Percentiles rank a stretch among this genome's conserved stretches.
phyloP scores from a whole-genome alignment of 2,888 invertebrate genomes.

The Lutraria lutraria region DNA sequence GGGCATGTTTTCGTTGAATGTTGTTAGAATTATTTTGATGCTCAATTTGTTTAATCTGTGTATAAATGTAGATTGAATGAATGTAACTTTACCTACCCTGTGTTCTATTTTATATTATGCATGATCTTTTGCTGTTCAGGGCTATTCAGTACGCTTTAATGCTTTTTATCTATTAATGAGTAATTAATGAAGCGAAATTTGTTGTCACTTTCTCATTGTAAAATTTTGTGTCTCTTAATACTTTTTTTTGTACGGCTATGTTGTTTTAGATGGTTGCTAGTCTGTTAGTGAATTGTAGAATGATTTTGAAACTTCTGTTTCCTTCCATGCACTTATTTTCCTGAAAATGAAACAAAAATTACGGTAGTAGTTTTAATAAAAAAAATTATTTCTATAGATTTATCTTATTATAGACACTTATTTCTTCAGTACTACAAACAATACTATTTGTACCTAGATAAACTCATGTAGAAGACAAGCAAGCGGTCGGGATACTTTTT shows the following conservation, averaged over 20 bases:
- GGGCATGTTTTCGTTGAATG: conserved; percentile 14
- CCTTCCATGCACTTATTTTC: too few relatives aligned
- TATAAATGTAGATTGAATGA: neutral
- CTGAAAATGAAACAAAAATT: too few relatives aligned
- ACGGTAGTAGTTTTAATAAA: too few relatives aligned
- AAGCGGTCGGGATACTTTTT: too few relatives aligned
- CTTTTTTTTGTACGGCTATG: neutral
- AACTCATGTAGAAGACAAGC: too few relatives aligned
- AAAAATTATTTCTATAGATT: too few relatives aligned
- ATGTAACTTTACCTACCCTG: neutral
- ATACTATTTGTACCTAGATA: too few relatives aligned
- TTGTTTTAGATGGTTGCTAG: neutral
- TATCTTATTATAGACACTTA: too few relatives aligned
- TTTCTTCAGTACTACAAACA: too few relatives aligned
- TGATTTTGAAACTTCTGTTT: neutral
- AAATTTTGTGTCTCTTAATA: neutral
- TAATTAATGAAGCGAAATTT: neutral
- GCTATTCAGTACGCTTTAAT: neutral
- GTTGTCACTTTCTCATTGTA: neutral
- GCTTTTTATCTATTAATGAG: neutral
- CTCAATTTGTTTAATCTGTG: conserved; percentile 7
- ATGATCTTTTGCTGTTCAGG: conserved; percentile 25
- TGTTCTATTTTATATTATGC: conserved; percentile 24
- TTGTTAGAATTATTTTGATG: conserved; percentile 11
- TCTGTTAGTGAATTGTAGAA: neutral